Base-by-base conservation (phyloP, 2,797 vertebrate species). In the Danionella dracula region DNA sequence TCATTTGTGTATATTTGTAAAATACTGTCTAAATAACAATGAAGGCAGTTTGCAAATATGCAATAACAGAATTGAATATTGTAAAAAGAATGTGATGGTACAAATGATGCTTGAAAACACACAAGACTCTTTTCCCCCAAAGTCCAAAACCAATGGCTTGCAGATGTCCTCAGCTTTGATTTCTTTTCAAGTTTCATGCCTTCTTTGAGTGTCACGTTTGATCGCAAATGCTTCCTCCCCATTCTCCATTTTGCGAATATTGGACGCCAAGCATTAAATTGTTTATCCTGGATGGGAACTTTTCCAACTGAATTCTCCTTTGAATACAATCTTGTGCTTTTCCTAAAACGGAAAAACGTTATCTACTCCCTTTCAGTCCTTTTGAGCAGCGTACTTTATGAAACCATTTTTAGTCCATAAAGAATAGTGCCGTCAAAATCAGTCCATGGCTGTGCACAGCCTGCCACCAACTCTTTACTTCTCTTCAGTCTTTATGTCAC, bases 281-380 rank as follows among this genome's bases (percentile, higher is more conserved):
- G 62, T 66, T 70, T 62, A 49, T 62, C 23, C 70, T 53, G 53
- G 46, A 71, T 49, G 49, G 21, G 44, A 50, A 68, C 62, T 34
- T 66, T 63, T 62, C 71, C 49, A 66, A 73, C 56, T 41, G n/a
- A 58, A 66, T 50, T 45, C 23, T 67, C 51, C 55, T 48, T 65
- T 57, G 35, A 31, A 71, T 46, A 68, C 44, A 34, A 59, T 70
- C 66, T 73, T 62, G 32, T 58, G 41, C 84, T 88, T 89, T 89
- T 89, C 86, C 86, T 90, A 89, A 89, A 90, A 90, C 86, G 88
- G 90, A 90, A 91, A 90, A 74, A 66, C 58, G 74, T 65, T 63
- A 63, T 84, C 80, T 76, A 76, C 80, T 83, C 83, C 81, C 81
- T 86, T 86, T 81, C 83, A 82, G 82, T 83, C 82, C 81, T 69